Evolutionary conservation across 2,113 vertebrate species (phyloP).

Genomic region (Pygoscelis antarcticus): DNA sequence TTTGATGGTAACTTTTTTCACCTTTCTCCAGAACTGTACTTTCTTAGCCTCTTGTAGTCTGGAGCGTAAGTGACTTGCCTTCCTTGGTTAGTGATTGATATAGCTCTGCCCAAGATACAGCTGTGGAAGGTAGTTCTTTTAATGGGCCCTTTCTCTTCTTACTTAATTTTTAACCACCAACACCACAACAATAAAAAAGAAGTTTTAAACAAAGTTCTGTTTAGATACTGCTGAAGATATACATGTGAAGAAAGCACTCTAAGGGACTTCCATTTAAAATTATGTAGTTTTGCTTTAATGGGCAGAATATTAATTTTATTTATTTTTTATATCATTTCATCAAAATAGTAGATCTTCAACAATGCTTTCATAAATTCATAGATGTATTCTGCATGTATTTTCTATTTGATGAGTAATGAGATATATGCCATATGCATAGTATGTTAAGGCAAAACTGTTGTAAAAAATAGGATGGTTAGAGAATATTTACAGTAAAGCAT

Average conservation of each 20-base stretch:
- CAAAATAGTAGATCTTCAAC: neutral
- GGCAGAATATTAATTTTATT: neutral
- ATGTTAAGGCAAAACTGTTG: neutral
- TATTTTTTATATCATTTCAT: neutral
- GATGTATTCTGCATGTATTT: neutral
- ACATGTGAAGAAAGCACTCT: neutral
- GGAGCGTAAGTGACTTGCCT: neutral
- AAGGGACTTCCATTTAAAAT: neutral
- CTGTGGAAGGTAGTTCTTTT: neutral
- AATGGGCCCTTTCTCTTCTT: neutral
- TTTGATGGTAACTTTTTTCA: neutral
- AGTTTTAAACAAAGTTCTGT: neutral
- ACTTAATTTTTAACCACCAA: neutral
- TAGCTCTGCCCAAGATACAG: neutral
- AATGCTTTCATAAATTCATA: neutral
- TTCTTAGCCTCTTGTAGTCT: neutral
- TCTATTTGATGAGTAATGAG: neutral
- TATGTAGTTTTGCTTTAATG: neutral
- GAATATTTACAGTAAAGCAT: neutral
- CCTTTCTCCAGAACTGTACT: neutral
- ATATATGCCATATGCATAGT: neutral
- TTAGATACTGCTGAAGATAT: neutral
- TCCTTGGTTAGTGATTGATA: neutral
- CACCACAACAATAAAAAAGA: neutral
- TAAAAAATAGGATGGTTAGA: neutral